phyloP scores from a whole-genome alignment of 1,140 invertebrate species.

The Caenorhabditis tropicalis region DNA sequence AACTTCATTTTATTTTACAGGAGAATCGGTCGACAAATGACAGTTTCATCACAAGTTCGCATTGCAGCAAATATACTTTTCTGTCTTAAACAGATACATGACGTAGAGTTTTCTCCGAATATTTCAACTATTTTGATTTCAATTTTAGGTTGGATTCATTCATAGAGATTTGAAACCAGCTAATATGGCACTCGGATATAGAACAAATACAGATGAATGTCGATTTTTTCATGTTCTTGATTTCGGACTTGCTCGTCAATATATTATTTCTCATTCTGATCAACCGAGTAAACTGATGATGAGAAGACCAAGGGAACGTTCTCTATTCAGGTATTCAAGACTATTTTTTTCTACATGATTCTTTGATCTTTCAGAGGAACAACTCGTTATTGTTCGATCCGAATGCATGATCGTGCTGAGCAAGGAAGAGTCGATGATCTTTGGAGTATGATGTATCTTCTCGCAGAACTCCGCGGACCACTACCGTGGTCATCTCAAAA shows the following conservation, averaged over 20 bases:
- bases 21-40: conserved; percentile 40
- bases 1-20: not conserved
- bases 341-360: no score
- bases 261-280: conserved; percentile 74
- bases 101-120: not conserved
- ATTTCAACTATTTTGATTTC: conserved; percentile 20
- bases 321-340: conserved; percentile 74
- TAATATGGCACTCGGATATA: conserved; percentile 60
- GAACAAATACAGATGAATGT: not conserved
- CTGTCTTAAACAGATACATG: conserved; percentile 64
- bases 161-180: conserved; percentile 95
- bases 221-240: conserved; percentile 91
- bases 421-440: conserved; percentile 53
- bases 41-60: conserved; percentile 58
- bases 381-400: conserved; percentile 42
- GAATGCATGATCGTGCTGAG: conserved; percentile 46
- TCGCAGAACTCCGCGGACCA: conserved; percentile 46
- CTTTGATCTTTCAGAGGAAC: conserved; percentile 50
- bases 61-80: conserved; percentile 63
- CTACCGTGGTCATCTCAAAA: conserved; percentile 49
- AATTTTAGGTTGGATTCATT: conserved; percentile 81
- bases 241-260: conserved; percentile 95
- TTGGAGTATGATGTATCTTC: conserved; percentile 49
- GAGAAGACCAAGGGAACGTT: conserved; percentile 88
- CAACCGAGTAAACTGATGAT: conserved; percentile 85